Conservation (phyloP, 2,113 vertebrate genomes). For the Zosterops borbonicus region DNA sequence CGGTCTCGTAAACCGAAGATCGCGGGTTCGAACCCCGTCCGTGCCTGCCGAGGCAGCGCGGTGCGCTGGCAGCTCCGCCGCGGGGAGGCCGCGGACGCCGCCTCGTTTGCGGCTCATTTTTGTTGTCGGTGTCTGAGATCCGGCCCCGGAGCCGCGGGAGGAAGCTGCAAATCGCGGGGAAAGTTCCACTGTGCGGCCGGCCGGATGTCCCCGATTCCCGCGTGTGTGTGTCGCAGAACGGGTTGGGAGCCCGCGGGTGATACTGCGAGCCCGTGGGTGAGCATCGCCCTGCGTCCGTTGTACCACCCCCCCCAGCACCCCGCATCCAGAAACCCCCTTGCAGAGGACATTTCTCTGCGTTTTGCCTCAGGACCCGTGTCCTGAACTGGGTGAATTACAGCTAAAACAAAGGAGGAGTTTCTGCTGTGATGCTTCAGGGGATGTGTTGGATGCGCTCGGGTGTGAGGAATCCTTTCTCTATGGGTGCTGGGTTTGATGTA, state of each 20-base stretch:
- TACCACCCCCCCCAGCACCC: too few relatives aligned
- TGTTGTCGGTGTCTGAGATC: neutral
- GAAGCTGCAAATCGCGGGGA: fast-evolving
- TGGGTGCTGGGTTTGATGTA: neutral
- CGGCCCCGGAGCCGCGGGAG: too few relatives aligned
- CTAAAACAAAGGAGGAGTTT: neutral
- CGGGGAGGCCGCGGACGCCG: neutral
- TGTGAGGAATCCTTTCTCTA: neutral
- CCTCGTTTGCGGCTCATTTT: neutral
- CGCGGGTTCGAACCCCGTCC: conserved; percentile 99
- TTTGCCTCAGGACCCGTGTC: neutral
- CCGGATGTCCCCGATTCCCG: fast-evolving
- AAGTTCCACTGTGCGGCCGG: neutral
- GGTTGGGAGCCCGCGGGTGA: fast-evolving
- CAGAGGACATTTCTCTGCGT: fast-evolving
- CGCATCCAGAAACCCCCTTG: fast-evolving
- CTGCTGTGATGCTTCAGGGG: fast-evolving
- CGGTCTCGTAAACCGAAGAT: conserved; percentile 98
- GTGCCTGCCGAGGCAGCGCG: conserved; percentile 93
- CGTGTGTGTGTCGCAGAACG: too few relatives aligned
- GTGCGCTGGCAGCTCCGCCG: conserved; percentile 6
- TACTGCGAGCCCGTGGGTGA: fast-evolving
- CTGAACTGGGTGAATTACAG: fast-evolving
- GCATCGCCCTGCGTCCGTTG: neutral
- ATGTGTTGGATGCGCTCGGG: neutral